Base-by-base conservation (phyloP, 2,888 invertebrate genomes). In the Epiperipatus broadwayi region DNA sequence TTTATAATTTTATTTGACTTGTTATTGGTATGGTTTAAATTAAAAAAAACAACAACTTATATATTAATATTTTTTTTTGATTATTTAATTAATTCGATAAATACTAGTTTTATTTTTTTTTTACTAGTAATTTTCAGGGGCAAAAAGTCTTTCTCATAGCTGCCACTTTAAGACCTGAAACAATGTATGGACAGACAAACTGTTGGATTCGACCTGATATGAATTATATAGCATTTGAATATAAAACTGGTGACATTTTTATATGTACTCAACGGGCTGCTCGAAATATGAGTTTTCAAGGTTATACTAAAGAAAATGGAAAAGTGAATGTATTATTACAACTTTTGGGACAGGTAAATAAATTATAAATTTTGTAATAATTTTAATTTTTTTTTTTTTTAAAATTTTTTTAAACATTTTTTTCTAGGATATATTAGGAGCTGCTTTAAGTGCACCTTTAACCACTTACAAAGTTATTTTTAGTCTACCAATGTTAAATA, bases 161-260 rank as follows among this genome's bases (percentile, higher is more conserved):
- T 14, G 97, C 93, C 5, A 99, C 97, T 4, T 64, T 99, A n/a
- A 70, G 95, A 42, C 93, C 97, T 1, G 97, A 97, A 65, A 97
- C 97, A 1, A 95, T 97, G 95, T 99, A 93, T 55, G 97, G 97
- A 0, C 97, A 97, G 65, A 97, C 97, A 0, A 99, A 97, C 57
- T 95, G 93, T 58, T 97, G 95, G 91, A 60, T 97, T 3, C 78
- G 79, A 53, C 97, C 97, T 0, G 89, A 93, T 53, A 80, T 95
- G 55, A 73, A 72, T 47, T 95, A 95, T 55, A 72, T 93, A 46
- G 89, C 80, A 1, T 81, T 87, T 57, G 68, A 73, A 52, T 54
- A 53, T 3, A 73, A 74, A 1, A 66, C 68, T 10, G 44, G 47
- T 19, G 84, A 87, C 44, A 66, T 95, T 25, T 91, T 78, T 60